Evolutionary conservation across 2,888 invertebrate genomes (phyloP), one percentile per base, ranked within the genome.

Genomic region (Autographa gamma): DNA sequence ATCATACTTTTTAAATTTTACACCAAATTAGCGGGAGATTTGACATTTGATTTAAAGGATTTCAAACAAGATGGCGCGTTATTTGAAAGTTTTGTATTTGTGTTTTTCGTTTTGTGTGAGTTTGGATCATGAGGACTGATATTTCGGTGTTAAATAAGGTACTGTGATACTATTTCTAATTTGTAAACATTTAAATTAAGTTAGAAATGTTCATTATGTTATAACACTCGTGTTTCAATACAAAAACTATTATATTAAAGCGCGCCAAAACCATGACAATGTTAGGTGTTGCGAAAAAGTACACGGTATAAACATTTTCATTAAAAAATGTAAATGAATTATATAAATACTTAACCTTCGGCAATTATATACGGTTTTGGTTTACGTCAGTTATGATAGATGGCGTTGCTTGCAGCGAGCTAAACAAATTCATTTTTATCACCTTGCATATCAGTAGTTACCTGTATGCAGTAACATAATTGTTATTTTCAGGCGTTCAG

Each of bases 61-160:
- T n/a, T 3, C n/a, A 48, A 48, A 2, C 19, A 79, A 75, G 38
- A 75, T 79, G 80, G 71, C 76, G 77, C 65, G 19, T 8, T 2
- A 19, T 68, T 79, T 43, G 0, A 62, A 66, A 56, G 54, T 56
- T 65, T 59, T 25, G 5, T 38, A 13, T 5, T 54, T 16, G 11
- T 0, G 19, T 16, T 43, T 34, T 54, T 63, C 54, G 19, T 25
- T n/a, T 54, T 9, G 58, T 18, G 54, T 54, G 18, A 19, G 7
- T 61, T 61, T 43, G 19, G 18, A 19, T 19, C 11, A 56, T 11
- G 19, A 19, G 13, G 25, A 56, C 54, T 19, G 19, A 19, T 25
- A 19, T 56, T 56, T 56, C 13, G 19, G 19, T 19, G 13, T 13
- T 11, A 11, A 56, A 56, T 25, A 56, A 56, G 54, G 54, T 56